These are phyloP conservation scores for Ephialtes manifestator DNA, from an alignment of 2,888 invertebrate genomes.

Conservation along the genomic window DNA sequence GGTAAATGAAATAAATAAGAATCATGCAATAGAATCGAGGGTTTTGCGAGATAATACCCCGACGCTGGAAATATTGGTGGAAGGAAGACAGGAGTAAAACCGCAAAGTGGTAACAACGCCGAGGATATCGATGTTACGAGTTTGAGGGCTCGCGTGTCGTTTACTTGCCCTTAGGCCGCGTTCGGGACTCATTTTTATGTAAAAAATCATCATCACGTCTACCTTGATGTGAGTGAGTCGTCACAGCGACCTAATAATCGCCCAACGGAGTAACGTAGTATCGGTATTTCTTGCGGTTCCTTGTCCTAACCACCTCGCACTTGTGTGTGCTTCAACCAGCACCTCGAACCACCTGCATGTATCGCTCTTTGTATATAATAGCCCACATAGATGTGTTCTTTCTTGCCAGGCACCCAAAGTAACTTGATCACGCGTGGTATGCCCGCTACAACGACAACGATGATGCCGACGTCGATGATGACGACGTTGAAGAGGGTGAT, in stretches of 20 bases:
- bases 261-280: conserved; percentile 77
- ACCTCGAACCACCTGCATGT: conserved; percentile 76
- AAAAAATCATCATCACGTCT: neutral
- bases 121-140: conserved; percentile 76
- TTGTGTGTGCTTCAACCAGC: conserved; percentile 73
- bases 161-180: conserved; percentile 59
- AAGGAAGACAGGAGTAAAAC: conserved; percentile 74
- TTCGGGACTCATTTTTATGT: conserved; percentile 49
- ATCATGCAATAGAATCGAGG: conserved; percentile 13
- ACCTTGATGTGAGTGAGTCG: conserved; percentile 59
- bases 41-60: conserved; percentile 55
- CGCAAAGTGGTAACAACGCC: conserved; percentile 71
- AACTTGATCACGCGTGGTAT: conserved; percentile 84
- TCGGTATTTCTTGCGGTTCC: conserved; percentile 84
- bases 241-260: conserved; percentile 76
- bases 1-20: too few relatives aligned
- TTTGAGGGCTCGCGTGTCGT: conserved; percentile 76
- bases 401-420: conserved; percentile 72
- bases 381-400: conserved; percentile 27
- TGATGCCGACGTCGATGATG: conserved; percentile 51
- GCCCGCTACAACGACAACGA: conserved; percentile 67
- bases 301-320: conserved; percentile 75
- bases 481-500: conserved; percentile 65
- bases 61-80: conserved; percentile 25
- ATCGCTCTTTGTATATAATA: conserved; percentile 63